Percentiles rank a stretch among this genome's conserved stretches.
Conservation (phyloP, 2,888 invertebrate species). For the Drosophila neotestacea region DNA sequence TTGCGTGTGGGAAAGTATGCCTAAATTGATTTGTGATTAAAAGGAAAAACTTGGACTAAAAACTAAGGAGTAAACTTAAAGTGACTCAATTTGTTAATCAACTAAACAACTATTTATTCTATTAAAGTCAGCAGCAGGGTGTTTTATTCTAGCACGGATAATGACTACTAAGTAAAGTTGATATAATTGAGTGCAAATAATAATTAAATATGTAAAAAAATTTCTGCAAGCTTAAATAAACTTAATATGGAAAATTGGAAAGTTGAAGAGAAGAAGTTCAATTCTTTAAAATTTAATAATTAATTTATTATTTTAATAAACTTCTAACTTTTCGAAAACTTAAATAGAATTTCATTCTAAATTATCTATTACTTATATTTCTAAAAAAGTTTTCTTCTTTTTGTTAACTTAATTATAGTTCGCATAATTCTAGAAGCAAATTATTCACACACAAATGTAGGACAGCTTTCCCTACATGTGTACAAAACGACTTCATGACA, state of each 20-base stretch:
- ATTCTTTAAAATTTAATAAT: no score
- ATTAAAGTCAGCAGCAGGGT: not conserved
- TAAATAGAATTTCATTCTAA: no score
- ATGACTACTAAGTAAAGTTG: no score
- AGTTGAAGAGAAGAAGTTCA: no score
- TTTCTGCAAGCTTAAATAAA: no score
- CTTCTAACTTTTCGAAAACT: no score
- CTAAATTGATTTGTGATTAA: not conserved
- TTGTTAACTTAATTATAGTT: not conserved
- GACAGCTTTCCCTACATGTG: slow-evolving; percentile 8
- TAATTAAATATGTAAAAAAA: no score
- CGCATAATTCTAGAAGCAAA: not conserved
- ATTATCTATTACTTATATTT: no score
- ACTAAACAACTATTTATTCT: not conserved
- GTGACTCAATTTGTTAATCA: not conserved
- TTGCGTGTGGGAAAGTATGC: not conserved
- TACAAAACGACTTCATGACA: not conserved
- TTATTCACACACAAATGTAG: not conserved
- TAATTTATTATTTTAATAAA: no score
- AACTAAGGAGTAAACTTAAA: not conserved
- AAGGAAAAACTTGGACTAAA: not conserved
- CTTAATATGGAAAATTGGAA: no score
- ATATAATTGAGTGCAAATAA: no score
- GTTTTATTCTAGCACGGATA: not conserved
- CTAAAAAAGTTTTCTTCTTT: not conserved